phyloP scores from a whole-genome alignment of 2,113 vertebrate genomes.

The Nycticorax nycticorax region DNA sequence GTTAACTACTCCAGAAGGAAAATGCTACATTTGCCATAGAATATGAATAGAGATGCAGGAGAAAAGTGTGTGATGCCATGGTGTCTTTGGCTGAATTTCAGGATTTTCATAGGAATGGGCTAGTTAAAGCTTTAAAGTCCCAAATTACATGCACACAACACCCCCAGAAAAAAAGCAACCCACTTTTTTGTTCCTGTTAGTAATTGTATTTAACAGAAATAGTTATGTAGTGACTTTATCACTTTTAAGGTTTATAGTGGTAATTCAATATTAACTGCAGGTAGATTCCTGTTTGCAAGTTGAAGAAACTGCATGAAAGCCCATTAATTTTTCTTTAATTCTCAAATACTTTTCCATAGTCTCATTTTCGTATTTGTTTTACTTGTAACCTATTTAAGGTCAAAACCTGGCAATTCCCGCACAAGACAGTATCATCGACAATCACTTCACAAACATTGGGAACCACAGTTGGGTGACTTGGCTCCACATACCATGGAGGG shows the following conservation, averaged over 20 bases:
- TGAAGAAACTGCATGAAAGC: neutral
- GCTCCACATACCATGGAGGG: neutral
- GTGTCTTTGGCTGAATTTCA: neutral
- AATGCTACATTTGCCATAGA: neutral
- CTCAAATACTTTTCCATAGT: neutral
- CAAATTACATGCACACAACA: neutral
- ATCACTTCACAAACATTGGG: neutral
- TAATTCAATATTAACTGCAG: neutral
- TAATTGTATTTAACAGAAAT: neutral
- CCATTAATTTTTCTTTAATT: neutral
- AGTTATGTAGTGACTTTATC: neutral
- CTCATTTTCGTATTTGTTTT: neutral
- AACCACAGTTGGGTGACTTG: neutral
- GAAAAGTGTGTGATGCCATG: neutral
- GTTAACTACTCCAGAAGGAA: neutral
- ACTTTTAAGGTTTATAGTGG: neutral
- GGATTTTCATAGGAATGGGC: neutral
- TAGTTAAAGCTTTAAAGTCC: neutral
- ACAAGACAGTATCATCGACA: neutral
- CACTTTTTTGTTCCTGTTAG: neutral
- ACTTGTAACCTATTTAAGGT: neutral
- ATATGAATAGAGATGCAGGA: neutral
- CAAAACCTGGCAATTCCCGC: neutral
- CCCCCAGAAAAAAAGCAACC: neutral
- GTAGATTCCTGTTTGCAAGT: neutral